Conservation (phyloP, 2,888 invertebrate species). For the Phyto melanocephala region DNA sequence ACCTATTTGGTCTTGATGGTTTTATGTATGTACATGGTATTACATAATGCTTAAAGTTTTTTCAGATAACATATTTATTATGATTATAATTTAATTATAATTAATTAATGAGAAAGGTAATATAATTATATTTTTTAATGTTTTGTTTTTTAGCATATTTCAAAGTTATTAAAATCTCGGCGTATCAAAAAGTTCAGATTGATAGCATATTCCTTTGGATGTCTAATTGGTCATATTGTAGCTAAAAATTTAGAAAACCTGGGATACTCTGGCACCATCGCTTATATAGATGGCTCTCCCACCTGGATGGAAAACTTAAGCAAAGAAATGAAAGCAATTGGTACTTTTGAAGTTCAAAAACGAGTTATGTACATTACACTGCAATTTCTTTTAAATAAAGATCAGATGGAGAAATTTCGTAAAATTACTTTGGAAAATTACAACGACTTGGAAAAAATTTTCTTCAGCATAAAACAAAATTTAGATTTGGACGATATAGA, state of each 20-base stretch:
- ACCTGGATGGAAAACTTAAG: conserved; percentile 24
- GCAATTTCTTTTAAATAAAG: background rate
- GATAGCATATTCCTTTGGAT: conserved; percentile 50
- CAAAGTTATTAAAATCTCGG: background rate
- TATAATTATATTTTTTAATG: too few species aligned
- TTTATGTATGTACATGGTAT: too few species aligned
- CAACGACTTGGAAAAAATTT: conserved; percentile 12
- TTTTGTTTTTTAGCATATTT: conserved; percentile 38
- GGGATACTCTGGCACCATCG: conserved; percentile 37
- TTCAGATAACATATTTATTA: too few species aligned
- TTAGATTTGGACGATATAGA: conserved; percentile 1
- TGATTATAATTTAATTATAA: too few species aligned
- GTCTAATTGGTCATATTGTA: conserved; percentile 26
- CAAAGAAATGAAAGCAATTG: background rate
- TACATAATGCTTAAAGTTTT: too few species aligned
- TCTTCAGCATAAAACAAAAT: conserved; percentile 16
- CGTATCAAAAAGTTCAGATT: conserved; percentile 42
- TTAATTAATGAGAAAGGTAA: too few species aligned
- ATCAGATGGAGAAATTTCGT: background rate
- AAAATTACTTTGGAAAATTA: background rate
- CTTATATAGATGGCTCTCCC: conserved; percentile 54
- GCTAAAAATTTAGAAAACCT: conserved; percentile 29
- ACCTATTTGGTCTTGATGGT: too few species aligned
- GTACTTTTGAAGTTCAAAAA: conserved; percentile 16
- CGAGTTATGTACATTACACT: background rate